phyloP scores from a whole-genome alignment of 1,140 invertebrate genomes.

The Ptiloglossa arizonensis region DNA sequence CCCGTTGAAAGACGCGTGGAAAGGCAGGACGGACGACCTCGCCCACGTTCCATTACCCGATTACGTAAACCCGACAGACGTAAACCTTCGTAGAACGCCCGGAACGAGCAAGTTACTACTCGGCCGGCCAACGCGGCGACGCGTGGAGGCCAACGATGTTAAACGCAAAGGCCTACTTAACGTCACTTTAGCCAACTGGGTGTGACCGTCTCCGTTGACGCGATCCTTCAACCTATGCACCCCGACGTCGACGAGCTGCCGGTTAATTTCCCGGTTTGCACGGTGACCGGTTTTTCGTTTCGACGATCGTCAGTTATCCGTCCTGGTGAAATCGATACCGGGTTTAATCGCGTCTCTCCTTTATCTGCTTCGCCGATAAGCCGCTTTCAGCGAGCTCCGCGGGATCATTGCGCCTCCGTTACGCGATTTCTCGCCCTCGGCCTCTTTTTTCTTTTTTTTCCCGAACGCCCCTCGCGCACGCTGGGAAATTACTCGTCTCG shows the following conservation, averaged over 20 bases:
- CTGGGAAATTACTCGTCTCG: too few relatives aligned
- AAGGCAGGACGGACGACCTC: constrained; percentile 58
- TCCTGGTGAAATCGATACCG: neutral
- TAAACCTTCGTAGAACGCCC: constrained; percentile 23
- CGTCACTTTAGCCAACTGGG: constrained; percentile 59
- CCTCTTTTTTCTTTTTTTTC: too few relatives aligned
- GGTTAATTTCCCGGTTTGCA: constrained; percentile 7
- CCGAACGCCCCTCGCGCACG: too few relatives aligned
- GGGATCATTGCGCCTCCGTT: too few relatives aligned
- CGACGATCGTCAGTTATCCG: neutral
- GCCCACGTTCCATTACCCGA: constrained; percentile 66
- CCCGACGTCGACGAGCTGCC: constrained; percentile 5
- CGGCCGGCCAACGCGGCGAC: constrained; percentile 45
- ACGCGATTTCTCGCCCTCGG: too few relatives aligned
- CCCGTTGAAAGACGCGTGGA: constrained; percentile 22
- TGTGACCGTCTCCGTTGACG: constrained; percentile 51
- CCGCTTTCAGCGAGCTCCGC: too few relatives aligned
- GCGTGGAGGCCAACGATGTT: constrained; percentile 59
- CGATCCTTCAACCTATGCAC: constrained; percentile 10
- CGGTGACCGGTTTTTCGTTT: neutral
- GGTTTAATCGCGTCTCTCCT: neutral
- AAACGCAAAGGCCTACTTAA: constrained; percentile 62
- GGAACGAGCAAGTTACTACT: constrained; percentile 57
- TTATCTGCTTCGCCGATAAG: too few relatives aligned
- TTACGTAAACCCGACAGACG: constrained; percentile 65